Base-by-base conservation (phyloP, 1,140 invertebrate genomes). In the Antheraea mylitta region DNA sequence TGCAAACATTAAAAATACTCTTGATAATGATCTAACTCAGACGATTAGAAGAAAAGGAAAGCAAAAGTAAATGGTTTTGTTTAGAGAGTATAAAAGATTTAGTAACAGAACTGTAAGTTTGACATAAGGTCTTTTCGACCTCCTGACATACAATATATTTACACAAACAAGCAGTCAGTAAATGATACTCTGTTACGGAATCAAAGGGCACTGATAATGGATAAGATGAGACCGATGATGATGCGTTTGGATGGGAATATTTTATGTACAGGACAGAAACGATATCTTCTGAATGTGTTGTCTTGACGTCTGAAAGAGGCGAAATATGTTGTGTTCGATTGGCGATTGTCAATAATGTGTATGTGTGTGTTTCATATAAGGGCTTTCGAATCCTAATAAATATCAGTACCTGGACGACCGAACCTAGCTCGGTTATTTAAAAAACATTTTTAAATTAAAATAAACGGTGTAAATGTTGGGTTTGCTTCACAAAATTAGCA, bases 271-370 rank as follows among this genome's bases (percentile, higher is more conserved):
- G 38, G 37, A 22, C 19, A 61, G 60, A 61, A 61, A 18, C 58
- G 66, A 59, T 38, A 53, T 63, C 58, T 68, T 68, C 58, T 63
- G 5, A 18, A 36, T 45, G 45, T 53, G 38, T 45, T 48, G 18
- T 65, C 66, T 18, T 67, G 36, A 38, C 58, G 9, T 58, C 72
- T 73, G 72, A 64, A 70, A 73, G 37, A 69, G 62, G 65, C 18
- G 45, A 37, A 53, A 53, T 9, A 42, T 42, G 7, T 11, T 42
- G 38, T 42, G 38, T 53, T 61, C 59, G 59, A 61, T 61, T 19
- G 18, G 30, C 30, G 4, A 5, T 61, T 61, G 30, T 16, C 37
- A 36, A 22, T 61, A 8, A 11, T 42, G 7, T 53, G 11, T 53
- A 53, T 16, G 45, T 53, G 11, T 30, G 22, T 30, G 4, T 30